phyloP scores from a whole-genome alignment of 1,140 invertebrate genomes.

The Papilio helenus region DNA sequence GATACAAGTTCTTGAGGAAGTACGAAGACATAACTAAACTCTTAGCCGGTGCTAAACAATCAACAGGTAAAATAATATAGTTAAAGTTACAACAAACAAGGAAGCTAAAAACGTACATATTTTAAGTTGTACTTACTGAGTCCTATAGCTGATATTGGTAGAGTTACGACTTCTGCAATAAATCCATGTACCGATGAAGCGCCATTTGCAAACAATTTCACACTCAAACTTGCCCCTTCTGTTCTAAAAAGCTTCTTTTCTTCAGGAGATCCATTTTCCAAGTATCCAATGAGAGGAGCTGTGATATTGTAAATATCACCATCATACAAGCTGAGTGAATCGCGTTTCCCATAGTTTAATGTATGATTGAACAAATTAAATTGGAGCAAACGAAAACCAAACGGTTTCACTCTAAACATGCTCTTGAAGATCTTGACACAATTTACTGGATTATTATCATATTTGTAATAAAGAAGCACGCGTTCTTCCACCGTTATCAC shows the following conservation, averaged over 20 bases:
- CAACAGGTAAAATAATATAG: not conserved
- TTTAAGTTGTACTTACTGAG: conserved; percentile 87
- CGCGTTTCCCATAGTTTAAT: conserved; percentile 89
- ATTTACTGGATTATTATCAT: conserved; percentile 97
- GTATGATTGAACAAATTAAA: conserved; percentile 97
- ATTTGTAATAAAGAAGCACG: conserved; percentile 97
- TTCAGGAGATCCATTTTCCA: conserved; percentile 87
- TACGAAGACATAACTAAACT: no score
- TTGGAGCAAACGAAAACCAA: conserved; percentile 95
- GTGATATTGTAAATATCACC: conserved; percentile 96
- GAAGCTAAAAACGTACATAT: no score
- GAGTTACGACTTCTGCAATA: conserved; percentile 97
- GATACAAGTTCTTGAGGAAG: no score
- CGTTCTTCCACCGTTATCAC: conserved; percentile 95
- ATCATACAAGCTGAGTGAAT: conserved; percentile 94
- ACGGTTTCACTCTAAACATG: conserved; percentile 90
- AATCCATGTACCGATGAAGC: conserved; percentile 97
- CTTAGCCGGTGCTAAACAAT: no score
- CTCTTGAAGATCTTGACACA: conserved; percentile 99
- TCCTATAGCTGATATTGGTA: conserved; percentile 95
- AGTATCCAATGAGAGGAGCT: conserved; percentile 87
- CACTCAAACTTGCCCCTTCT: conserved; percentile 90
- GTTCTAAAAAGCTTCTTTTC: conserved; percentile 91
- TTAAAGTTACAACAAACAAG: not conserved
- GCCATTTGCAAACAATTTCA: conserved; percentile 97